phyloP scores from a whole-genome alignment of 2,797 vertebrate species.

The Xenops minutus region DNA sequence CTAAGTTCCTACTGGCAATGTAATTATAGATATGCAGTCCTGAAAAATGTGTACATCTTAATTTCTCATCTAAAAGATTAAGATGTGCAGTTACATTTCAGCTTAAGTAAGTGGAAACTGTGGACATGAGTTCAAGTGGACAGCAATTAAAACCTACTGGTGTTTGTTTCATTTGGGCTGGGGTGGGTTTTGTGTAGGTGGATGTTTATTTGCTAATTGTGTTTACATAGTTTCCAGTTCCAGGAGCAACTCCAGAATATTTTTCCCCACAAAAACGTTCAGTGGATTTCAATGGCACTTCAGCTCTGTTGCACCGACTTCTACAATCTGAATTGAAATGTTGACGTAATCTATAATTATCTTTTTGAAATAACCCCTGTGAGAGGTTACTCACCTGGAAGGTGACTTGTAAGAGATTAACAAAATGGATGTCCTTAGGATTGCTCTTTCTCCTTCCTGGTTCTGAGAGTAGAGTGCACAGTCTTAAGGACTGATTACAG shows the following conservation, averaged over 20 bases:
- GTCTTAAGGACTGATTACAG: neutral
- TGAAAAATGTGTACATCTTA: neutral
- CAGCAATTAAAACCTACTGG: neutral
- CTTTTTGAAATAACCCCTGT: neutral
- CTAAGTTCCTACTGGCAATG: neutral
- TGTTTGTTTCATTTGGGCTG: neutral
- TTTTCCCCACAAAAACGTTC: neutral
- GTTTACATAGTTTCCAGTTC: neutral
- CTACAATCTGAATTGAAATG: neutral
- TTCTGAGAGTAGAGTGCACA: neutral
- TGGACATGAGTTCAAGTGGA: neutral
- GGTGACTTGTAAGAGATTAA: neutral
- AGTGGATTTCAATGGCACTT: neutral
- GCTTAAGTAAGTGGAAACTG: neutral
- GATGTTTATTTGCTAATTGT: neutral
- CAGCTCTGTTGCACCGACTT: neutral
- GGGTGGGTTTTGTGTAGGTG: neutral
- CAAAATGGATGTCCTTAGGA: neutral
- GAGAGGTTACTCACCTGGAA: too few species aligned
- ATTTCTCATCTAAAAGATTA: neutral
- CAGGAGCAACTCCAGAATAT: neutral
- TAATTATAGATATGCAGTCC: neutral
- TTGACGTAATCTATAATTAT: neutral
- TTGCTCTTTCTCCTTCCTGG: neutral
- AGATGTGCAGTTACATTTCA: neutral